Evolutionary conservation across 2,888 invertebrate species (phyloP).

Genomic region (Oxystoma pomonae): DNA sequence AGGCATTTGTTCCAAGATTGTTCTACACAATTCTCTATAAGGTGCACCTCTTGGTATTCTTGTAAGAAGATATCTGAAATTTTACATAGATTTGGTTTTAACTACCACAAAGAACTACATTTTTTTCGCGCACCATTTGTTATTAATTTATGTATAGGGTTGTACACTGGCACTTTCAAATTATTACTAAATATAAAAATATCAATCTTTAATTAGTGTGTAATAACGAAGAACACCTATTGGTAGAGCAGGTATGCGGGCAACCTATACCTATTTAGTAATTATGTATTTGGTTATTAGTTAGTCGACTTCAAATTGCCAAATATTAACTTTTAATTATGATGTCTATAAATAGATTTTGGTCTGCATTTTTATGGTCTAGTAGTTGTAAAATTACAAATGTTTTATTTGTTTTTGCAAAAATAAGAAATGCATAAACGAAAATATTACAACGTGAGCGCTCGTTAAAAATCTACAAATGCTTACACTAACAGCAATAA

Average conservation of each 20-base stretch:
- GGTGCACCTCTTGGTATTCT: constrained; percentile 70
- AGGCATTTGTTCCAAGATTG: constrained; percentile 72
- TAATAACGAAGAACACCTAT: not conserved
- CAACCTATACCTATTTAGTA: not conserved
- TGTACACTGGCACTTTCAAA: not conserved
- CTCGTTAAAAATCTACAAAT: too few relatives aligned
- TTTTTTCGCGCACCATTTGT: too few relatives aligned
- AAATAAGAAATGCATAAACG: not conserved
- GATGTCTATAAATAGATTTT: not conserved
- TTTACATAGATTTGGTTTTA: too few relatives aligned
- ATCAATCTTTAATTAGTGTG: not conserved
- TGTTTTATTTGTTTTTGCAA: not conserved
- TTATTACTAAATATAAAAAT: not conserved
- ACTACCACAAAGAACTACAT: too few relatives aligned
- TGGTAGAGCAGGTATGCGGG: not conserved
- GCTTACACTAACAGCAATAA: not conserved
- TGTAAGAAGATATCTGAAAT: constrained; percentile 56
- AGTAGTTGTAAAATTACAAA: not conserved
- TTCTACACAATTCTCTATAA: constrained; percentile 75
- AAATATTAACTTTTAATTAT: not conserved
- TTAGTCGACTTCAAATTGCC: constrained; percentile 2
- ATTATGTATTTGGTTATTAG: not conserved
- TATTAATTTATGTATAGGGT: too few relatives aligned
- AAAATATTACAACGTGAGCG: too few relatives aligned
- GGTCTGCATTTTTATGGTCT: not conserved